phyloP scores from a whole-genome alignment of 2,113 vertebrate species.

The Varanus salvator region DNA sequence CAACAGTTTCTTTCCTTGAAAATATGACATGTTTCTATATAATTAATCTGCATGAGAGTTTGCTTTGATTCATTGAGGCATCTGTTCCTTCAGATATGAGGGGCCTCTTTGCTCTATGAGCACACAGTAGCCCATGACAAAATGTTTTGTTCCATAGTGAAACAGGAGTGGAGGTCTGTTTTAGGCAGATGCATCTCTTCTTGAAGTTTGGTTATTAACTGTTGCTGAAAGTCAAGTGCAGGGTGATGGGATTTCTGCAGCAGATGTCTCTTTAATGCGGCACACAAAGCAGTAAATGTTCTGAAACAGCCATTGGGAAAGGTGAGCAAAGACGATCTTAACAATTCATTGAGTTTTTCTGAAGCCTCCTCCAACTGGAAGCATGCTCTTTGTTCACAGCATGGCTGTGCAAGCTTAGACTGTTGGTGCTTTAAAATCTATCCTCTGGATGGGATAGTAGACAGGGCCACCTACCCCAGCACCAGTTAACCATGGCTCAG shows the following conservation, averaged over 20 bases:
- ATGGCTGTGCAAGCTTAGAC: not conserved
- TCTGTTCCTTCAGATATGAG: not conserved
- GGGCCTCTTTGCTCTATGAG: not conserved
- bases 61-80: not conserved
- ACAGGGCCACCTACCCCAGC: not conserved
- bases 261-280: not conserved
- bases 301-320: not conserved
- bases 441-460: not conserved
- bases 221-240: not conserved
- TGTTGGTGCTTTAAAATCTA: accelerated
- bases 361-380: not conserved
- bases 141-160: not conserved
- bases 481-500: not conserved
- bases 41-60: not conserved
- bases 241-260: not conserved
- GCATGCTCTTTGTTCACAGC: accelerated
- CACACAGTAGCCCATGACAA: accelerated
- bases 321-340: not conserved
- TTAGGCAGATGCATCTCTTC: not conserved
- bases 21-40: not conserved
- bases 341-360: not conserved
- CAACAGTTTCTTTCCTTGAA: not conserved
- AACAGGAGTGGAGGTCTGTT: not conserved
- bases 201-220: not conserved
- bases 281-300: not conserved